Percentiles rank a stretch among this genome's conserved stretches.
Evolutionary conservation across 2,113 vertebrate genomes (phyloP).

Genomic region (Copsychus sechellarum): DNA sequence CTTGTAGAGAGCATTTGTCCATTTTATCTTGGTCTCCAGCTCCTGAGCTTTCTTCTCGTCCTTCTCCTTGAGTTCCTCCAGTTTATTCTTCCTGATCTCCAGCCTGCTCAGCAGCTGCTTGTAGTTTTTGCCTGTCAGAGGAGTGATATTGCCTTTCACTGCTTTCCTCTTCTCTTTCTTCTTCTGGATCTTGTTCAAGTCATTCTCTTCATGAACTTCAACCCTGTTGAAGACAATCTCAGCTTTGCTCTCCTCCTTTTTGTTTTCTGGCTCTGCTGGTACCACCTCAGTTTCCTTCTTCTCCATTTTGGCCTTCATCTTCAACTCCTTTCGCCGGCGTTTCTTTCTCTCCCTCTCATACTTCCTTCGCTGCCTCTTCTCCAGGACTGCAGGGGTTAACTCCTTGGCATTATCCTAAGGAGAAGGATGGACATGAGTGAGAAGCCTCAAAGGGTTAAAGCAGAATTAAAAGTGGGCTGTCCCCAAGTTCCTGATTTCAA

Average conservation of each 20-base stretch:
- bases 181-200: slow-evolving; percentile 74
- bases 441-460: not conserved
- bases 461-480: not conserved
- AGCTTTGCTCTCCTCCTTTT: slow-evolving; percentile 19
- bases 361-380: slow-evolving; percentile 85
- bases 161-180: slow-evolving; percentile 79
- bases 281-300: not conserved
- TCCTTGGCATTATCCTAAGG: slow-evolving; percentile 75
- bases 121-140: slow-evolving; percentile 90
- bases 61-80: slow-evolving; percentile 83
- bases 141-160: slow-evolving; percentile 86
- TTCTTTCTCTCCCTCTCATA: slow-evolving; percentile 90
- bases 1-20: slow-evolving; percentile 91
- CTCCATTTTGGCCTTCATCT: slow-evolving; percentile 79
- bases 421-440: not conserved
- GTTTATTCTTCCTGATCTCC: slow-evolving; percentile 78
- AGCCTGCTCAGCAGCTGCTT: slow-evolving; percentile 89
- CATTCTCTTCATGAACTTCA: slow-evolving; percentile 75
- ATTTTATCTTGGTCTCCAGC: slow-evolving; percentile 85
- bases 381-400: slow-evolving; percentile 74
- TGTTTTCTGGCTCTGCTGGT: not conserved
- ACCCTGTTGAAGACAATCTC: slow-evolving; percentile 86
- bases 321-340: slow-evolving; percentile 86
- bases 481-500: not conserved
- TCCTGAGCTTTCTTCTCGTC: slow-evolving; percentile 80